Conservation (phyloP, 2,797 vertebrate species). For the Pseudomugil tenellus region DNA sequence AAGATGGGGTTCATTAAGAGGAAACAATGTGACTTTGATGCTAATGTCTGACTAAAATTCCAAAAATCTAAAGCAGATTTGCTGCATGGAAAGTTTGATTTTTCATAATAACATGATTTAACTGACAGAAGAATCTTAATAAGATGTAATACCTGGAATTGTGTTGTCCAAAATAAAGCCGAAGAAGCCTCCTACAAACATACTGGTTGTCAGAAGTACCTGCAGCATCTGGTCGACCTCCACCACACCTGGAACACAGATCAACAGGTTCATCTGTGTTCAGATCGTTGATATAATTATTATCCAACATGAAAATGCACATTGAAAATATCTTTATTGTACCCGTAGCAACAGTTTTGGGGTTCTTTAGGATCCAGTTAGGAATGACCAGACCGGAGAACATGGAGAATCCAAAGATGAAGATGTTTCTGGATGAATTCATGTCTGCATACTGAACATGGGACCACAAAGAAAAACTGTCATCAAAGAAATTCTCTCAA, state of each 20-base stretch:
- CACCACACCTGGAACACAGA: constrained; percentile 86
- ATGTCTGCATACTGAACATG: constrained; percentile 90
- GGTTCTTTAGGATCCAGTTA: constrained; percentile 90
- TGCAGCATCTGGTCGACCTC: constrained; percentile 91
- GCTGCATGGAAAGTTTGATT: too few species aligned
- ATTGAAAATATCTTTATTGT: background rate
- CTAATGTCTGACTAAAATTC: too few species aligned
- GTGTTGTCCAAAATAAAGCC: constrained; percentile 96
- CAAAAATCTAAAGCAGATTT: too few species aligned
- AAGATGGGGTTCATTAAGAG: too few species aligned
- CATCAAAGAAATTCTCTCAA: accelerated
- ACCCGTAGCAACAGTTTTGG: constrained; percentile 88
- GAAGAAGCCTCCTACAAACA: constrained; percentile 96
- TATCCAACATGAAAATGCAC: background rate
- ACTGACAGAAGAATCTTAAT: too few species aligned
- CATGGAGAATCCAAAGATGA: constrained; percentile 96
- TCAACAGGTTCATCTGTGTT: too few species aligned
- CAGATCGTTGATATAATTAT: background rate
- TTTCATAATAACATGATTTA: too few species aligned
- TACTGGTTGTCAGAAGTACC: constrained; percentile 94
- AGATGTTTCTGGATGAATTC: constrained; percentile 97
- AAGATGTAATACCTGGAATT: constrained; percentile 85
- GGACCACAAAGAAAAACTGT: background rate
- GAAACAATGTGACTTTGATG: too few species aligned
- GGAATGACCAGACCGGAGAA: constrained; percentile 91